phyloP scores from a whole-genome alignment of 2,113 vertebrate genomes.

The Chaetops frenatus region DNA sequence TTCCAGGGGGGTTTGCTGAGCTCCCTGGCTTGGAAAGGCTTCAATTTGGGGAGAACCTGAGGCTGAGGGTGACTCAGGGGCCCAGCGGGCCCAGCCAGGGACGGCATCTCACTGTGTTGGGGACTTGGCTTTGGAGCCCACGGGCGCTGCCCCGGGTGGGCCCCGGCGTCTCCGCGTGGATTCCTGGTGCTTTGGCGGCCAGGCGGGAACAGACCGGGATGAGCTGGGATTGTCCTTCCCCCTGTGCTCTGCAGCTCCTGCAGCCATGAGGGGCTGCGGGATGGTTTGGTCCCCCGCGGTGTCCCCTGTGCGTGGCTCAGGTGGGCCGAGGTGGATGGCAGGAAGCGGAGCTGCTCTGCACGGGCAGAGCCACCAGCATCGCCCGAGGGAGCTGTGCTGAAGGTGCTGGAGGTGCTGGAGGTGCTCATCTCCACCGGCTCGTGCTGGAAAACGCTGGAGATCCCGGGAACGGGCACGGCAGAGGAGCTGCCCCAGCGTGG shows the following conservation, averaged over 20 bases:
- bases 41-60: neutral
- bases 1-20: neutral
- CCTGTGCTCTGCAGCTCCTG: rapidly evolving
- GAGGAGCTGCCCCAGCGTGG: neutral
- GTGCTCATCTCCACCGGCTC: rapidly evolving
- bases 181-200: neutral
- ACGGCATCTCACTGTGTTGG: rapidly evolving
- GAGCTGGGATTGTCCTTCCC: neutral
- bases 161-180: rapidly evolving
- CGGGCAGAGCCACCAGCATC: neutral
- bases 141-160: rapidly evolving
- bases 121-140: neutral
- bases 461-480: rapidly evolving
- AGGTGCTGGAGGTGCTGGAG: neutral
- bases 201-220: rapidly evolving
- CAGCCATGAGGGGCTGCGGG: rapidly evolving
- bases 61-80: rapidly evolving
- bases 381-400: neutral
- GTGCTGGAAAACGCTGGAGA: neutral
- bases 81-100: neutral
- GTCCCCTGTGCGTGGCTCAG: rapidly evolving
- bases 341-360: rapidly evolving
- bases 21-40: neutral
- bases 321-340: neutral
- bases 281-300: neutral